A percentile compares a stretch with the other conserved stretches of the same genome.
Evolutionary conservation across 1,140 invertebrate species (phyloP).

Genomic region (Anagrus nilaparvatae): DNA sequence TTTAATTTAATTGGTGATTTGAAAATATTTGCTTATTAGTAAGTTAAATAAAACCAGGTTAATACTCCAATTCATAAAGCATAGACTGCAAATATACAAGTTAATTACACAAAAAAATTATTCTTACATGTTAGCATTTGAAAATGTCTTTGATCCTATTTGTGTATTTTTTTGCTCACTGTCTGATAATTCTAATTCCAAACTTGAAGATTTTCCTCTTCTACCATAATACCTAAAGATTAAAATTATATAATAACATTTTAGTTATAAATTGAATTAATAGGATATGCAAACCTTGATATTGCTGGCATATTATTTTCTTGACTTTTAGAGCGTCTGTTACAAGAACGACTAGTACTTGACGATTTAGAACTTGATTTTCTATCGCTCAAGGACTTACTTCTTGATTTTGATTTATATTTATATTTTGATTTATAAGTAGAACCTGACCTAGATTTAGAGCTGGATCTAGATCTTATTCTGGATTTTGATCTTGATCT

Average conservation of each 20-base stretch:
- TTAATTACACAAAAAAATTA: background rate
- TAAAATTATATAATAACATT: slow-evolving; percentile 6
- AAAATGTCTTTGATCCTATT: slow-evolving; percentile 25
- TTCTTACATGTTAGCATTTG: slow-evolving; percentile 33
- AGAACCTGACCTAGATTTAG: slow-evolving; percentile 32
- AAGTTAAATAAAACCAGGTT: slow-evolving; percentile 4
- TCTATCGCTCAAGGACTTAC: slow-evolving; percentile 24
- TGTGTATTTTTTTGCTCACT: slow-evolving; percentile 32
- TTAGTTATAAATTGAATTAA: slow-evolving; percentile 2
- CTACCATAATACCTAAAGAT: slow-evolving; percentile 55
- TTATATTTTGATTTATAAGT: slow-evolving; percentile 30
- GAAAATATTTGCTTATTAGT: background rate
- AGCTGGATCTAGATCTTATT: slow-evolving; percentile 35
- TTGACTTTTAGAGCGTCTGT: slow-evolving; percentile 31
- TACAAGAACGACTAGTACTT: slow-evolving; percentile 32
- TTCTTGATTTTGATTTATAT: slow-evolving; percentile 28
- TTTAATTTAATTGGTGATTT: slow-evolving; percentile 3
- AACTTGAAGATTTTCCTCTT: slow-evolving; percentile 45
- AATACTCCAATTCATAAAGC: too few relatives aligned
- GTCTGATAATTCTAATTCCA: slow-evolving; percentile 38
- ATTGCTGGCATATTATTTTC: slow-evolving; percentile 34
- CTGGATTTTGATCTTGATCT: slow-evolving; percentile 27
- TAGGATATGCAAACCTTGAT: slow-evolving; percentile 29
- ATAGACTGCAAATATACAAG: slow-evolving; percentile 10
- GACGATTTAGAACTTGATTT: slow-evolving; percentile 34